A percentile compares a stretch with the other conserved stretches of the same genome.
Evolutionary conservation across 1,140 invertebrate genomes (phyloP).

Genomic region (Drosophila oshimai): DNA sequence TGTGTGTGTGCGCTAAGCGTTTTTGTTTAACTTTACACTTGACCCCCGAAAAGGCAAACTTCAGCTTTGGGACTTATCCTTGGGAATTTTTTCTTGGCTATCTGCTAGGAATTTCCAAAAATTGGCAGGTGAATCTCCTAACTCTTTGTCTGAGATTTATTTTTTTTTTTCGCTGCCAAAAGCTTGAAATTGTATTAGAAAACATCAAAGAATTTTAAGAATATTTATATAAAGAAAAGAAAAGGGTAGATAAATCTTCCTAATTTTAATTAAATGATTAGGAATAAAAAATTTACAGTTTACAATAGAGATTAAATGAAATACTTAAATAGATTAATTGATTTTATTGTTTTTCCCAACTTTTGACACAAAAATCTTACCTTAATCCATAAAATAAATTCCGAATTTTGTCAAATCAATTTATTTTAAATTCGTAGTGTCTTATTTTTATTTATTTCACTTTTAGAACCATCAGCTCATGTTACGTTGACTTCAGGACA

Average conservation of each 20-base stretch:
- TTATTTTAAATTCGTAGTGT: no score
- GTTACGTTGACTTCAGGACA: not conserved
- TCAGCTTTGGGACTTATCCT: conserved; percentile 28
- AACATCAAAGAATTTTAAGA: not conserved
- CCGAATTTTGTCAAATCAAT: no score
- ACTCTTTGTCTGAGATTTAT: not conserved
- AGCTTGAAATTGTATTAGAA: not conserved
- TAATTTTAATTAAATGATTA: no score
- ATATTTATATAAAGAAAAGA: no score
- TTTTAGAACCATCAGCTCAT: not conserved
- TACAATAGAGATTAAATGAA: no score
- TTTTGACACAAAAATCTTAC: no score
- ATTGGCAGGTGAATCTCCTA: not conserved
- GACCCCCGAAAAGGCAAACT: conserved; percentile 47
- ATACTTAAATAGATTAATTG: no score
- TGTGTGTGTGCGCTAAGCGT: conserved; percentile 41
- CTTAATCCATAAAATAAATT: no score
- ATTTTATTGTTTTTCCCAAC: no score
- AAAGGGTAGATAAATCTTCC: no score
- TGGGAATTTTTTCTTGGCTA: not conserved
- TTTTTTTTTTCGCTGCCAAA: no score
- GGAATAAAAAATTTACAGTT: no score
- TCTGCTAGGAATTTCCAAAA: not conserved
- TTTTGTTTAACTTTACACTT: conserved; percentile 70
- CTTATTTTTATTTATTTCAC: not conserved